phyloP scores from a whole-genome alignment of 2,888 invertebrate species.

The Stegana nigrithorax region DNA sequence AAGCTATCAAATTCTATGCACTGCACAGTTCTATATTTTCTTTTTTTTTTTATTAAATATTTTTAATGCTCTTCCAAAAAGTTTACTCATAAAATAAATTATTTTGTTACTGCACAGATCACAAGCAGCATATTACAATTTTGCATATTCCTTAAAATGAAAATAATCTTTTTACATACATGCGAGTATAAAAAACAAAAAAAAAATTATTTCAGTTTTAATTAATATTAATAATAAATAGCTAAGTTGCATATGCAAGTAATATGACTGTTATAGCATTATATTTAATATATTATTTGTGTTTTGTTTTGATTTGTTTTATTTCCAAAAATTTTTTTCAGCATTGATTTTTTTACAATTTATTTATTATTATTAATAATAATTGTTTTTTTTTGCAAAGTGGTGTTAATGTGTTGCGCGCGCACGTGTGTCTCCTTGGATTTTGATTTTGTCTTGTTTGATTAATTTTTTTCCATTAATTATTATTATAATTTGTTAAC shows the following conservation, averaged over 20 bases:
- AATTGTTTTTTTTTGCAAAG: conserved; percentile 31
- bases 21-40: neutral
- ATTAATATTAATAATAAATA: too few relatives aligned
- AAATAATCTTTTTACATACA: neutral
- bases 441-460: conserved; percentile 51
- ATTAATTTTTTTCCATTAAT: conserved; percentile 43
- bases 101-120: neutral
- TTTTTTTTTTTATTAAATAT: neutral
- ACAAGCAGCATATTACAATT: neutral
- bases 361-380: neutral
- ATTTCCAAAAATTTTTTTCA: conserved; percentile 9
- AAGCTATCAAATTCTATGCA: too few relatives aligned
- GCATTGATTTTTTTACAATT: conserved; percentile 3
- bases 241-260: too few relatives aligned
- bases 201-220: neutral
- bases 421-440: conserved; percentile 62
- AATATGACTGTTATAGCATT: too few relatives aligned
- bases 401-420: conserved; percentile 62
- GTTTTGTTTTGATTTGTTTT: neutral
- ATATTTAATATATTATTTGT: neutral
- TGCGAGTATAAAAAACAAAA: neutral
- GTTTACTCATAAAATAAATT: too few relatives aligned
- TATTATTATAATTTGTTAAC: conserved; percentile 23
- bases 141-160: neutral
- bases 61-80: too few relatives aligned